Conservation (phyloP, 1,140 invertebrate genomes). For the Ptiloglossa arizonensis region DNA sequence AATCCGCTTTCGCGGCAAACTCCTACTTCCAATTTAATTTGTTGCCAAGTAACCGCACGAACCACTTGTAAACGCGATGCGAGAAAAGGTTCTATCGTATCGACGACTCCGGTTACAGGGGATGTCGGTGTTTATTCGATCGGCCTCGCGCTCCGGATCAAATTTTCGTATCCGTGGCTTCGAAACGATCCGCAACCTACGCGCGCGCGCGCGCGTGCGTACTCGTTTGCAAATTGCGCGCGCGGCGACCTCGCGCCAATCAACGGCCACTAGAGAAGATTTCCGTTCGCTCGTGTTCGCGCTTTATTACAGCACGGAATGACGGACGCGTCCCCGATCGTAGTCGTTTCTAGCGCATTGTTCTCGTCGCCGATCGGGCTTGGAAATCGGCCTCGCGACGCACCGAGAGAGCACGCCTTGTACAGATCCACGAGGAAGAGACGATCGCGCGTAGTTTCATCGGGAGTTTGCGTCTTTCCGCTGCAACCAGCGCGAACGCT, state of each 20-base stretch:
- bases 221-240: constrained; percentile 10
- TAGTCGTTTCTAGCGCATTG: neutral
- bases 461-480: constrained; percentile 15
- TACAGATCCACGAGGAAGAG: constrained; percentile 29
- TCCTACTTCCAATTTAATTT: too few species aligned
- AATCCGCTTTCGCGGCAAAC: too few species aligned
- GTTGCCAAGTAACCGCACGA: too few species aligned
- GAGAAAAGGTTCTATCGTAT: neutral
- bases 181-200: neutral
- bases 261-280: constrained; percentile 1
- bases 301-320: neutral
- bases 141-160: constrained; percentile 37
- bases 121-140: constrained; percentile 75
- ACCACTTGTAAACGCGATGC: constrained; percentile 20
- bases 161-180: constrained; percentile 44
- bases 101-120: constrained; percentile 20
- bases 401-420: constrained; percentile 46
- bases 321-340: neutral
- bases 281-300: constrained; percentile 4
- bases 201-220: neutral
- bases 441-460: neutral
- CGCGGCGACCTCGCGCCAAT: constrained; percentile 11
- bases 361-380: neutral
- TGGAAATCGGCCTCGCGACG: constrained; percentile 23
- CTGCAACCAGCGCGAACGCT: neutral